phyloP scores from a whole-genome alignment of 2,113 vertebrate species.

The Nasalis larvatus region DNA sequence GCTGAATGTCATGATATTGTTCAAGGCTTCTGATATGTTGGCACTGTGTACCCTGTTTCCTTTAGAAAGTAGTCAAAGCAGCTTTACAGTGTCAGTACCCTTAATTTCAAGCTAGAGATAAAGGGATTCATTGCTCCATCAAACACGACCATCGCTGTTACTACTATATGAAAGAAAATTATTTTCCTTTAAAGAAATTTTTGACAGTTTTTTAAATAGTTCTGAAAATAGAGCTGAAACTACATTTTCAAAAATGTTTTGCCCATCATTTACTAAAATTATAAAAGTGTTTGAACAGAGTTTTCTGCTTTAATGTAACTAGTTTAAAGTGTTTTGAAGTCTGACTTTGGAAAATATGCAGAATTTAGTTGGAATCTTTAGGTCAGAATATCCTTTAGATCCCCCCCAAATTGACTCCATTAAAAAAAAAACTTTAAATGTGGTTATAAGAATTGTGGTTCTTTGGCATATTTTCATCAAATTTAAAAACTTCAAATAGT shows the following conservation, averaged over 20 bases:
- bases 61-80: slow-evolving; percentile 26
- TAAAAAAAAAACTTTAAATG: neutral
- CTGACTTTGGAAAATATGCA: slow-evolving; percentile 38
- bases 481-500: slow-evolving; percentile 1
- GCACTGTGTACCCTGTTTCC: neutral
- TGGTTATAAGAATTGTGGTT: slow-evolving; percentile 32
- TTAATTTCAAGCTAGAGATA: neutral
- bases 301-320: slow-evolving; percentile 28
- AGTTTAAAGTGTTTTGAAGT: slow-evolving; percentile 7
- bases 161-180: neutral
- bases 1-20: neutral
- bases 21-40: neutral
- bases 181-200: neutral
- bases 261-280: slow-evolving; percentile 5
- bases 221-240: neutral
- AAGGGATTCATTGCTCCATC: slow-evolving; percentile 1
- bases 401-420: neutral
- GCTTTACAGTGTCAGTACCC: neutral
- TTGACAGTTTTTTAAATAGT: neutral
- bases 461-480: neutral
- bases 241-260: slow-evolving; percentile 47
- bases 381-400: neutral
- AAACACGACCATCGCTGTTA: neutral
- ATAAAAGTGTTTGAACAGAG: neutral
- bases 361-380: slow-evolving; percentile 35